phyloP scores from a whole-genome alignment of 1,140 invertebrate species.

The Panagrolaimus sp. region DNA sequence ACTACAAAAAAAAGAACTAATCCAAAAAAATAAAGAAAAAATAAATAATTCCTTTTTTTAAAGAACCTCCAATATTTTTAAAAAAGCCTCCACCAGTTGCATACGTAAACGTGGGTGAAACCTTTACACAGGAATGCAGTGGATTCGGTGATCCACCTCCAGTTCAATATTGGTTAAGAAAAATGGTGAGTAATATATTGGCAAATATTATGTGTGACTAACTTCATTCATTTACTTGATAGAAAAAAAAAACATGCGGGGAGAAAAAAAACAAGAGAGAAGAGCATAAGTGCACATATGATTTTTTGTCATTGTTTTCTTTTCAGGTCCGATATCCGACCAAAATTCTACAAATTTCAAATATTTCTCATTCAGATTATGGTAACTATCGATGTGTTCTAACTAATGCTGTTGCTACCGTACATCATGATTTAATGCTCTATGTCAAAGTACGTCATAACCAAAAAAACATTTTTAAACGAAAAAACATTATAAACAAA shows the following conservation, averaged over 20 bases:
- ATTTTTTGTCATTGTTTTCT: neutral
- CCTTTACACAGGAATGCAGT: slow-evolving; percentile 37
- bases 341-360: slow-evolving; percentile 26
- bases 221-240: too few relatives aligned
- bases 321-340: slow-evolving; percentile 15
- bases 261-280: too few relatives aligned
- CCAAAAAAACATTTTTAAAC: too few relatives aligned
- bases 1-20: too few relatives aligned
- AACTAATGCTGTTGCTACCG: slow-evolving; percentile 44
- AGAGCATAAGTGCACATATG: too few relatives aligned
- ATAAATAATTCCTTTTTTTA: neutral
- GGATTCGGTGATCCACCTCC: slow-evolving; percentile 56
- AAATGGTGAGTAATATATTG: slow-evolving; percentile 31
- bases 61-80: slow-evolving; percentile 40
- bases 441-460: slow-evolving; percentile 26
- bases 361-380: slow-evolving; percentile 43
- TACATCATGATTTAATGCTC: slow-evolving; percentile 30
- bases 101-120: slow-evolving; percentile 31
- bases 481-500: too few relatives aligned
- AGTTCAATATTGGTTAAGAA: slow-evolving; percentile 45
- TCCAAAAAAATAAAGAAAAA: too few relatives aligned
- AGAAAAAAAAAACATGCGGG: too few relatives aligned
- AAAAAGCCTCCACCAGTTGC: slow-evolving; percentile 41
- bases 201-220: too few relatives aligned
- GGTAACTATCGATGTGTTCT: slow-evolving; percentile 50